phyloP scores from a whole-genome alignment of 1,140 invertebrate species.

The Drosophila paulistorum region DNA sequence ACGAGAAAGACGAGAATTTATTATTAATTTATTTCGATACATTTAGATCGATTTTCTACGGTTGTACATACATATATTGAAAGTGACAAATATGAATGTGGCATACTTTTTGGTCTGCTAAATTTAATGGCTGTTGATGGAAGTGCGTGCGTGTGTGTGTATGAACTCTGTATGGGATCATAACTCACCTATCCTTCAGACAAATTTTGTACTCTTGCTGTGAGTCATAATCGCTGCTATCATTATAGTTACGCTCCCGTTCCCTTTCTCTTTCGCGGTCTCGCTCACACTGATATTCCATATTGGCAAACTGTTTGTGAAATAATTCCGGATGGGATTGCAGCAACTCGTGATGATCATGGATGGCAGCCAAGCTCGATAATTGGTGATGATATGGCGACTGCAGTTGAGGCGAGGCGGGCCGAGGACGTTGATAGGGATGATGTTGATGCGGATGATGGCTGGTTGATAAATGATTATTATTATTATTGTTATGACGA shows the following conservation, averaged over 20 bases:
- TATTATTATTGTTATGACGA: conserved; percentile 32
- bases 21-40: no score
- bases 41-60: no score
- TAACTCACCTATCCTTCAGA: conserved; percentile 82
- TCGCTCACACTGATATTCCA: conserved; percentile 59
- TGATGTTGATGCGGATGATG: conserved; percentile 61
- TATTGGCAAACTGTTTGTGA: conserved; percentile 65
- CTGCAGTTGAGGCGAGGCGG: conserved; percentile 49
- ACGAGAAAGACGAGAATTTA: no score
- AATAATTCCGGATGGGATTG: conserved; percentile 68
- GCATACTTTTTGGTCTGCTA: neutral
- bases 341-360: conserved; percentile 69
- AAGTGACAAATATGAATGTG: neutral
- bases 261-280: conserved; percentile 49
- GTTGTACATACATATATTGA: no score
- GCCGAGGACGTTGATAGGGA: conserved; percentile 66
- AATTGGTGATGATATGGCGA: conserved; percentile 68
- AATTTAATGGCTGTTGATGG: neutral
- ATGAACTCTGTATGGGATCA: conserved; percentile 28
- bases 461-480: conserved; percentile 20
- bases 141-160: conserved; percentile 16
- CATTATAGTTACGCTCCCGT: conserved; percentile 54
- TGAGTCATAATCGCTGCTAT: conserved; percentile 70
- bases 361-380: conserved; percentile 60
- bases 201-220: conserved; percentile 76